Evolutionary conservation across 2,113 vertebrate species (phyloP).

Genomic region (Spilogale gracilis): DNA sequence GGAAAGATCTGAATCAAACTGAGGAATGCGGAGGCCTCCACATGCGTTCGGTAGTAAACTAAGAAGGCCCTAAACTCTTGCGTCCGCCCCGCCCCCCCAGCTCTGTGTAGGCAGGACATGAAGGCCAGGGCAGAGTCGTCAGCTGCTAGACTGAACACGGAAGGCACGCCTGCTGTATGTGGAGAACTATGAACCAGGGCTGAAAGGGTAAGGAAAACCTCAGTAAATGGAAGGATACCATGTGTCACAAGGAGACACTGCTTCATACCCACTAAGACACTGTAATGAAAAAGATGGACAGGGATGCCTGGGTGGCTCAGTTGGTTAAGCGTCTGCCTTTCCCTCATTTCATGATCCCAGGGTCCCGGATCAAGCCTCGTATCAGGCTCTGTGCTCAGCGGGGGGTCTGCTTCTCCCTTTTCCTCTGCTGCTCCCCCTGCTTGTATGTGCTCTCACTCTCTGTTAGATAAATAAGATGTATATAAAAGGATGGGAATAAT

Average conservation of each 20-base stretch:
- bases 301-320: too few relatives aligned
- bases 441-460: too few relatives aligned
- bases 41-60: background rate
- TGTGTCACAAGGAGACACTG: background rate
- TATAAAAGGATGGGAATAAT: background rate
- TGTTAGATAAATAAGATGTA: too few relatives aligned
- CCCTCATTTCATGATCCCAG: too few relatives aligned
- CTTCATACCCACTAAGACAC: background rate
- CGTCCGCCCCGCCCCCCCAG: too few relatives aligned
- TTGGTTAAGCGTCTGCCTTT: too few relatives aligned
- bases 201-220: background rate
- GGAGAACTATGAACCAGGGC: background rate
- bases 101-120: background rate
- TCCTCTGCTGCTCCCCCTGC: too few relatives aligned
- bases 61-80: background rate
- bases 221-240: background rate
- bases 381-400: too few relatives aligned
- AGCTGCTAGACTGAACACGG: background rate
- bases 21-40: background rate
- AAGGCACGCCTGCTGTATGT: background rate
- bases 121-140: background rate
- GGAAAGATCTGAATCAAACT: background rate
- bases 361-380: too few relatives aligned
- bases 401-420: too few relatives aligned
- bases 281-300: background rate